Conservation (phyloP, 2,888 invertebrate species). For the Germaria angustata region DNA sequence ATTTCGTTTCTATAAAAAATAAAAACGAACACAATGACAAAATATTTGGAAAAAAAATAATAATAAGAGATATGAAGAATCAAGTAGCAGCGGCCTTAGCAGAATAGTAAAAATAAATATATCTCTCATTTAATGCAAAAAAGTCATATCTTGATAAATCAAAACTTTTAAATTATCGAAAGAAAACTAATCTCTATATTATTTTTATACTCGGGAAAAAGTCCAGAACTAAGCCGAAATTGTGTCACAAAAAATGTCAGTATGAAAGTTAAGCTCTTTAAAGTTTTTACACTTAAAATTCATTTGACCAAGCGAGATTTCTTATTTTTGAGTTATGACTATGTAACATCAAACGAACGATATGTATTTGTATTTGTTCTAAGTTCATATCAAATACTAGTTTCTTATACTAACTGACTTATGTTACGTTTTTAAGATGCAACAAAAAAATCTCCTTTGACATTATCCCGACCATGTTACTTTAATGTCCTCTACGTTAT, state of each 20-base stretch:
- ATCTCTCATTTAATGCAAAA: too few species aligned
- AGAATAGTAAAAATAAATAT: neutral
- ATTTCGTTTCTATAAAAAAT: neutral
- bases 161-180: too few species aligned
- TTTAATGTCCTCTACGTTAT: constrained; percentile 48
- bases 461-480: constrained; percentile 48
- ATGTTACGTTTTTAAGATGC: neutral
- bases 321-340: too few species aligned
- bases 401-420: constrained; percentile 51
- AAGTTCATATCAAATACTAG: constrained; percentile 30
- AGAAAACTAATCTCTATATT: too few species aligned
- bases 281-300: too few species aligned
- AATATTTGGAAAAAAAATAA: constrained; percentile 6
- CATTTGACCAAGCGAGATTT: too few species aligned
- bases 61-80: neutral
- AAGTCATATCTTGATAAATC: too few species aligned
- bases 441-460: neutral
- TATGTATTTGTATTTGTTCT: neutral
- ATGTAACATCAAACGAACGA: too few species aligned
- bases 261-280: too few species aligned
- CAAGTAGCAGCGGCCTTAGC: constrained; percentile 6
- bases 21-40: constrained; percentile 1
- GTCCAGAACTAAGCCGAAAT: too few species aligned
- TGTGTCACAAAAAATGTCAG: too few species aligned
- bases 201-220: too few species aligned